These are phyloP conservation scores for Aplochiton taeniatus DNA, from an alignment of 2,797 vertebrate species.

Conservation along the genomic window DNA sequence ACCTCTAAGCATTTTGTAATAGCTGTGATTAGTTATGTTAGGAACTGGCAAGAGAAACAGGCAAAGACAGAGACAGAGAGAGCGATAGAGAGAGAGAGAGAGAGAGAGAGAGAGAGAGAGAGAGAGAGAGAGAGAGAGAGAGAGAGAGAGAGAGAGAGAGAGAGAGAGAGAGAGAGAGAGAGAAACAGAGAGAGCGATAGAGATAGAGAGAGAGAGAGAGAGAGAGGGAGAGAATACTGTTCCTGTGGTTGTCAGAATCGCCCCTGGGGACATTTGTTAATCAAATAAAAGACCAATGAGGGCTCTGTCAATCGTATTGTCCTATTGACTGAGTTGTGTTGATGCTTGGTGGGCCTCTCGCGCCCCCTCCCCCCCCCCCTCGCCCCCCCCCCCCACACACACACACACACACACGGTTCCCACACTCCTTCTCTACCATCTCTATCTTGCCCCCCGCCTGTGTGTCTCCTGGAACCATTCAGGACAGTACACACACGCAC, in stretches of 20 bases:
- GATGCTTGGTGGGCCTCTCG: constrained; percentile 31
- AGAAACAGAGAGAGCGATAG: constrained; percentile 14
- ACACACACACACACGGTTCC: background rate
- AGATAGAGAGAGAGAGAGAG: constrained; percentile 20
- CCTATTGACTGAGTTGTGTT: constrained; percentile 53
- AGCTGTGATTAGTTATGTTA: no score
- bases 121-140: constrained; percentile 26
- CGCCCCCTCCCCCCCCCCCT: constrained; percentile 43
- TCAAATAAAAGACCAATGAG: constrained; percentile 63
- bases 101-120: constrained; percentile 21
- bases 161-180: constrained; percentile 1
- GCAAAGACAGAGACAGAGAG: constrained; percentile 7
- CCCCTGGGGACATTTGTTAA: constrained; percentile 54
- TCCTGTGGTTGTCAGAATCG: constrained; percentile 1
- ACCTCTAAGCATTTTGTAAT: no score
- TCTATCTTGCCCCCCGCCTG: no score
- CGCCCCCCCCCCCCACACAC: constrained; percentile 43
- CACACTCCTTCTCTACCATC: no score
- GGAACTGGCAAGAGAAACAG: background rate
- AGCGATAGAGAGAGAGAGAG: constrained; percentile 1
- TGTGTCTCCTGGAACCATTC: constrained; percentile 45
- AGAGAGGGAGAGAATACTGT: constrained; percentile 25
- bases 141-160: constrained; percentile 1
- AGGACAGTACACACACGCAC: constrained; percentile 69
- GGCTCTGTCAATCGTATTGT: constrained; percentile 47